These are phyloP conservation scores for Aethina tumida DNA, from an alignment of 1,140 invertebrate species.

Conservation along the genomic window DNA sequence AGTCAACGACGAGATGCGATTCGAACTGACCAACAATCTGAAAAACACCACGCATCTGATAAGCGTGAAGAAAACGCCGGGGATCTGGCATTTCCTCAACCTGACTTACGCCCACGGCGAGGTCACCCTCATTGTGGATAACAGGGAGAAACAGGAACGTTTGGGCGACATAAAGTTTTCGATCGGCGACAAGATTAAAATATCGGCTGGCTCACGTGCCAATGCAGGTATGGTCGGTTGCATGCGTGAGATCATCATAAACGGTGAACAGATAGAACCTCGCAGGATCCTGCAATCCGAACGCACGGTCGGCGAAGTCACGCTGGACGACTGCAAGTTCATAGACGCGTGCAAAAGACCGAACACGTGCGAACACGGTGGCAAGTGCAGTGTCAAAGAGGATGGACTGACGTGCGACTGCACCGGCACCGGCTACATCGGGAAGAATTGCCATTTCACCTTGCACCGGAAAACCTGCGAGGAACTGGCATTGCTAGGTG, in stretches of 20 bases:
- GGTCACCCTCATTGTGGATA: slow-evolving; percentile 63
- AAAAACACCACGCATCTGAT: slow-evolving; percentile 62
- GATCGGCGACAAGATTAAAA: slow-evolving; percentile 50
- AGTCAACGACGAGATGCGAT: slow-evolving; percentile 72
- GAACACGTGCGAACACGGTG: slow-evolving; percentile 85
- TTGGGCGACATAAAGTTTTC: slow-evolving; percentile 40
- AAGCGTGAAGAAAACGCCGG: slow-evolving; percentile 67
- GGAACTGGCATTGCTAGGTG: slow-evolving; percentile 71
- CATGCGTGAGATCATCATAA: slow-evolving; percentile 79
- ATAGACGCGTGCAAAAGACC: slow-evolving; percentile 81
- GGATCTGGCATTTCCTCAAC: slow-evolving; percentile 68
- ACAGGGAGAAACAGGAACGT: slow-evolving; percentile 51
- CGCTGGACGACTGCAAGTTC: slow-evolving; percentile 83
- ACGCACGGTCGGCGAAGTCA: slow-evolving; percentile 73
- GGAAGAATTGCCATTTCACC: slow-evolving; percentile 89
- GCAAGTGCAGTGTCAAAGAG: slow-evolving; percentile 80
- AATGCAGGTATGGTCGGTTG: slow-evolving; percentile 75
- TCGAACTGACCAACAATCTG: slow-evolving; percentile 61
- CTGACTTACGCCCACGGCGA: slow-evolving; percentile 65
- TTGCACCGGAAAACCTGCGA: slow-evolving; percentile 84
- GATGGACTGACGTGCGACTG: slow-evolving; percentile 83
- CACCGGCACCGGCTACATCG: slow-evolving; percentile 74
- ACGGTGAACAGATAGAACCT: slow-evolving; percentile 59
- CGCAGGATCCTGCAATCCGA: slow-evolving; percentile 72
- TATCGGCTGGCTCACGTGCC: slow-evolving; percentile 62